phyloP scores from a whole-genome alignment of 2,113 vertebrate genomes.

The Syrrhaptes paradoxus region DNA sequence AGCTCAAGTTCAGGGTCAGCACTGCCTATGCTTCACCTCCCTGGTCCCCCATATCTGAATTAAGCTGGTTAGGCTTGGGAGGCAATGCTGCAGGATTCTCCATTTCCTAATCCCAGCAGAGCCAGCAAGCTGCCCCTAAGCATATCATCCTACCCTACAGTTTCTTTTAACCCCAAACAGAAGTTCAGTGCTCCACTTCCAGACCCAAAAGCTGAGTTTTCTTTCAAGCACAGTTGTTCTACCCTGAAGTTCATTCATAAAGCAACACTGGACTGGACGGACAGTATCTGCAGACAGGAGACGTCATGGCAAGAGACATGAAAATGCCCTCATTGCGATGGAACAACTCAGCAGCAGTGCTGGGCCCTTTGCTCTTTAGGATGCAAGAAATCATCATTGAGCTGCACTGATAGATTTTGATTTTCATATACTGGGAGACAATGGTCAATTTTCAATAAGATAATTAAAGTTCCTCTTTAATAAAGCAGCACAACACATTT shows the following conservation, averaged over 20 bases:
- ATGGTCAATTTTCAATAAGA: background rate
- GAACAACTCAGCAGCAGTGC: background rate
- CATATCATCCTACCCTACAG: background rate
- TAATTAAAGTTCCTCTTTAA: constrained; percentile 55
- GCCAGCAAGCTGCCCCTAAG: background rate
- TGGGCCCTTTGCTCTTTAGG: background rate
- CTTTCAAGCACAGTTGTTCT: background rate
- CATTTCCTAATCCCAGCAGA: background rate
- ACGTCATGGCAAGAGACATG: background rate
- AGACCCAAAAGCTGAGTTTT: background rate
- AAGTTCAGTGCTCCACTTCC: background rate
- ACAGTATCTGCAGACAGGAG: background rate
- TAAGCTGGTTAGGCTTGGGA: background rate
- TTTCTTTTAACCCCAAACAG: background rate
- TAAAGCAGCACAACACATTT: constrained; percentile 4
- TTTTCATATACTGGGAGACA: background rate
- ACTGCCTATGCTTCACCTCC: background rate
- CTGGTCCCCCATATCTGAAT: background rate
- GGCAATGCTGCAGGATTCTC: background rate
- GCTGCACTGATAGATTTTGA: background rate
- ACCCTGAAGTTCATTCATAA: background rate
- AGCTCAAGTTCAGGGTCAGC: background rate
- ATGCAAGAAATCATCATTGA: background rate
- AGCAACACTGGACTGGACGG: background rate
- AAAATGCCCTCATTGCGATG: fast-evolving